Conservation (phyloP, 2,888 invertebrate species). For the Ormyrus rosae region DNA sequence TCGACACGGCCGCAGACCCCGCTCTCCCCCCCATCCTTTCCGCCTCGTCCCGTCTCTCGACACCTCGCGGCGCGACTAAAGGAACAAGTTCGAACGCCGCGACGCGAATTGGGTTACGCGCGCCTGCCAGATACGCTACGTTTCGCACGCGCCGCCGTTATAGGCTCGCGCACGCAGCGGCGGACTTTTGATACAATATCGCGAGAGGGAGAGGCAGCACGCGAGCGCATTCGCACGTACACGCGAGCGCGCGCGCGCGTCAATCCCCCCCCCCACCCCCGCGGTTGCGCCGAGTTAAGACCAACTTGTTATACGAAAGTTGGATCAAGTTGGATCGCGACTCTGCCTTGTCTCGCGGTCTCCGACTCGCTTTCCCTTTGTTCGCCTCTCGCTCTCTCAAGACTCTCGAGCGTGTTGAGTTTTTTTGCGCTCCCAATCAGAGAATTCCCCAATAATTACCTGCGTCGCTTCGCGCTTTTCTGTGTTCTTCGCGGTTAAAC, state of each 20-base stretch:
- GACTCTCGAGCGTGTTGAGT: too few relatives aligned
- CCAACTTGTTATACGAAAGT: constrained; percentile 64
- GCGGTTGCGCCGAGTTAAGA: constrained; percentile 61
- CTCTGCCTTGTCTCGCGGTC: neutral
- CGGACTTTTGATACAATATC: too few relatives aligned
- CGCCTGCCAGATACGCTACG: constrained; percentile 62
- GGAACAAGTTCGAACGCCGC: constrained; percentile 55
- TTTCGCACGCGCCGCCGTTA: constrained; percentile 55
- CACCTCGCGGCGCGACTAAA: neutral
- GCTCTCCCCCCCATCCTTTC: neutral
- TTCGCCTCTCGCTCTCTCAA: neutral
- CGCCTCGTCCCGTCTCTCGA: too few relatives aligned
- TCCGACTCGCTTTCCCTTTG: neutral
- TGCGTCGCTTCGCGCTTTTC: too few relatives aligned
- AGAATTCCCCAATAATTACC: too few relatives aligned
- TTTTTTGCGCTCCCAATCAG: too few relatives aligned
- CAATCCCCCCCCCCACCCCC: constrained; percentile 3
- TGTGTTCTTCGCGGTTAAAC: too few relatives aligned
- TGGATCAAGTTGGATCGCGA: constrained; percentile 64
- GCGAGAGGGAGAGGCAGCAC: too few relatives aligned
- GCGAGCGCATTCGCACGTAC: neutral
- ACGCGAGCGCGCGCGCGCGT: neutral
- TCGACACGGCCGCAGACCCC: constrained; percentile 1
- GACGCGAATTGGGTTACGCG: constrained; percentile 66
- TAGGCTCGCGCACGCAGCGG: neutral